These are phyloP conservation scores for Platynereis dumerilii DNA, from an alignment of 2,888 invertebrate species.

Conservation along the genomic window DNA sequence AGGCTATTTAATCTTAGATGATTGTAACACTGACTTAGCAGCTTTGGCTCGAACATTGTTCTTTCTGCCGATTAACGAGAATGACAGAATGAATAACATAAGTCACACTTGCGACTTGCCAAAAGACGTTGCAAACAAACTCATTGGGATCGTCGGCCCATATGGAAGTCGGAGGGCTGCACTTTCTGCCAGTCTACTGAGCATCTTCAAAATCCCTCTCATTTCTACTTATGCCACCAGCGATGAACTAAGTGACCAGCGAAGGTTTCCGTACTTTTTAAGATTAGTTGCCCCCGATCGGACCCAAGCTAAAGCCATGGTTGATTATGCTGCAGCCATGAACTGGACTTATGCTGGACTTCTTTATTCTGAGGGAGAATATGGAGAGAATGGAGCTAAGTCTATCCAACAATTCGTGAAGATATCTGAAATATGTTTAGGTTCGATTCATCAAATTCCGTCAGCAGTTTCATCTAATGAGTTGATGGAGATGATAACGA, in stretches of 20 bases:
- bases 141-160: constrained; percentile 20
- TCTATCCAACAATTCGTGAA: background rate
- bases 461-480: background rate
- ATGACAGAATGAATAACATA: background rate
- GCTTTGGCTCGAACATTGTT: background rate
- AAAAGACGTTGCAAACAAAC: background rate
- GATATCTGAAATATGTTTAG: background rate
- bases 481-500: background rate
- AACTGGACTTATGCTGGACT: constrained; percentile 7
- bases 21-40: background rate
- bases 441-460: background rate
- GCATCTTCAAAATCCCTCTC: constrained; percentile 12
- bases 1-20: background rate
- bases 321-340: background rate
- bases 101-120: too few relatives aligned
- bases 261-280: constrained; percentile 13
- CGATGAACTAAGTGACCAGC: constrained; percentile 23
- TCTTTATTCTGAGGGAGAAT: background rate
- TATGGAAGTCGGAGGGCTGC: constrained; percentile 5
- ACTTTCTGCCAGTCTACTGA: constrained; percentile 8
- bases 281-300: constrained; percentile 25
- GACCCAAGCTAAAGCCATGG: background rate
- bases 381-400: constrained; percentile 6
- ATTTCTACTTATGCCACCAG: constrained; percentile 12
- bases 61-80: background rate